Evolutionary conservation across 2,888 invertebrate species (phyloP), one percentile per base, ranked within the genome.

Genomic region (Bombyx huttoni): DNA sequence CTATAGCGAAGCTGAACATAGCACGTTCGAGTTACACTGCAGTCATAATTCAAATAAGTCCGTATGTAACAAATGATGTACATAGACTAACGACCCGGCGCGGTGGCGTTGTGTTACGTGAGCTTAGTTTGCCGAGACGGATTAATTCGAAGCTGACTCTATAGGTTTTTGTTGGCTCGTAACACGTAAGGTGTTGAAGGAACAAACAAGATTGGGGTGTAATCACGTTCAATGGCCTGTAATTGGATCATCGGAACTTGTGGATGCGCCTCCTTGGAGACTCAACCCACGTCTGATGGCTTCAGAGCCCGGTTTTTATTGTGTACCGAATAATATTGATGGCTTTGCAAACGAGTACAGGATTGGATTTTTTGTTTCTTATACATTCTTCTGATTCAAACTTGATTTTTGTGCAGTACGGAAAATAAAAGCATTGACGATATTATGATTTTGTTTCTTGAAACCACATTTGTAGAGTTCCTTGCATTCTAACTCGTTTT

Each of bases 191-290:
- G 49, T 57, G 53, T 55, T 56, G 60, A 59, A 62, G 54, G 59
- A 60, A 61, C 58, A 58, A 60, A 62, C 54, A 59, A 59, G 56
- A 63, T 62, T 54, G 54, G 51, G 55, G 53, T 54, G 65, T 65
- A 68, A 68, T 65, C 63, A 68, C 58, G 61, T 64, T 65, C 62
- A 63, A 61, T 62, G 59, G 57, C 60, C 56, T 58, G 63, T 69
- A 65, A 69, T 67, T 66, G 62, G 58, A 59, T 62, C 57, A 56
- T 58, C 52, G 56, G 58, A 61, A 61, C 56, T 64, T 63, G 62
- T 57, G 59, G 54, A 58, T 56, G 55, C 56, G 51, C 47, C 53
- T 58, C 62, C 64, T 56, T 52, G 24, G 59, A 62, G 64, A 59
- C 57, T 54, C 47, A 61, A 62, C 64, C 62, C 64, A 59, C 60